phyloP scores from a whole-genome alignment of 1,140 invertebrate genomes.

The Cydia fagiglandana region DNA sequence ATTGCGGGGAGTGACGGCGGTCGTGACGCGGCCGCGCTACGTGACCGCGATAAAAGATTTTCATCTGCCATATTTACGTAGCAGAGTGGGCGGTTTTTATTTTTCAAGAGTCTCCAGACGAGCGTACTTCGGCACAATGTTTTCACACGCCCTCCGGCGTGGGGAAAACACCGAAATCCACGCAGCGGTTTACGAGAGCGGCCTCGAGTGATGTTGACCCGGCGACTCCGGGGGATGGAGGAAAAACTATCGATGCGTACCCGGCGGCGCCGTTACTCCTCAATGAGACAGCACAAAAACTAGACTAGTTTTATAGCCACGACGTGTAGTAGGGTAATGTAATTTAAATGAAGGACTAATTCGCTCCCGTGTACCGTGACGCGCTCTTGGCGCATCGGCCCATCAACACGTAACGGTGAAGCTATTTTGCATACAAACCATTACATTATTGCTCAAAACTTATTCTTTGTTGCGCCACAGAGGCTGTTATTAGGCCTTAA shows the following conservation, averaged over 20 bases:
- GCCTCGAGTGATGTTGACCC: slow-evolving; percentile 48
- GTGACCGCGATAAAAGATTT: slow-evolving; percentile 79
- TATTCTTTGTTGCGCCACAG: slow-evolving; percentile 77
- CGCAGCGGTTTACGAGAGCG: slow-evolving; percentile 46
- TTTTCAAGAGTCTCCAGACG: slow-evolving; percentile 69
- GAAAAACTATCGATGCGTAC: slow-evolving; percentile 54
- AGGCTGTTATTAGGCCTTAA: slow-evolving; percentile 76
- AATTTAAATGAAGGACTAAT: slow-evolving; percentile 77
- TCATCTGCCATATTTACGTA: slow-evolving; percentile 78
- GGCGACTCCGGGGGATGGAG: slow-evolving; percentile 29
- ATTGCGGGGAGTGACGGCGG: slow-evolving; percentile 73
- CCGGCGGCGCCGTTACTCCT: slow-evolving; percentile 49
- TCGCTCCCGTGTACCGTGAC: slow-evolving; percentile 72
- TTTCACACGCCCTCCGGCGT: slow-evolving; percentile 69
- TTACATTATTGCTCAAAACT: slow-evolving; percentile 79
- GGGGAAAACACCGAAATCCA: slow-evolving; percentile 55
- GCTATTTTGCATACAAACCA: slow-evolving; percentile 78
- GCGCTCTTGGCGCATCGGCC: slow-evolving; percentile 65
- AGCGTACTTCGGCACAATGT: slow-evolving; percentile 60
- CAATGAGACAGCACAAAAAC: slow-evolving; percentile 57
- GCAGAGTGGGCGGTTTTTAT: slow-evolving; percentile 77
- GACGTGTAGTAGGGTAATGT: slow-evolving; percentile 64
- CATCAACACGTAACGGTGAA: slow-evolving; percentile 75
- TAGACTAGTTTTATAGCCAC: slow-evolving; percentile 56
- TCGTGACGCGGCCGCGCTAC: slow-evolving; percentile 75